These are phyloP conservation scores for Montipora foliosa DNA, from an alignment of 64 coral and sea anemone species.

Conservation along the genomic window DNA sequence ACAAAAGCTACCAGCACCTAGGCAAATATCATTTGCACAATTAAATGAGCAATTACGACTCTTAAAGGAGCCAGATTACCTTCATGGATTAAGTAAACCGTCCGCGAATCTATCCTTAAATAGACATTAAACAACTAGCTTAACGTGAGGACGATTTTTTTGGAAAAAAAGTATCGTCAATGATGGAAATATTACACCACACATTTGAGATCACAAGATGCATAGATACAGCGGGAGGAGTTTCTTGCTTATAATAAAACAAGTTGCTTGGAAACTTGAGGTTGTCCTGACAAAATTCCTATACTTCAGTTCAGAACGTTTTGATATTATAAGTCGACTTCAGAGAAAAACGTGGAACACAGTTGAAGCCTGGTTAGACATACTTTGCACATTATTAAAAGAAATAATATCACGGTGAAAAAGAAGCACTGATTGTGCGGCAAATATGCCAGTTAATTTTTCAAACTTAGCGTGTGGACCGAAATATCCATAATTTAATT, in stretches of 20 bases:
- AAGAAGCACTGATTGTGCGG: too few species aligned
- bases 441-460: too few species aligned
- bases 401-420: too few species aligned
- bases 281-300: slow-evolving; percentile 15
- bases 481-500: background rate
- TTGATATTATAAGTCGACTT: too few species aligned
- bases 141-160: too few species aligned
- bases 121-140: too few species aligned
- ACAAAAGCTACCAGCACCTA: slow-evolving; percentile 40
- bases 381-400: background rate
- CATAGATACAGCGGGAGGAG: too few species aligned
- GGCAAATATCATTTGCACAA: slow-evolving; percentile 33
- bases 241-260: background rate
- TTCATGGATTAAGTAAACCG: background rate
- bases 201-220: background rate
- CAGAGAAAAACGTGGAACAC: background rate
- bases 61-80: background rate
- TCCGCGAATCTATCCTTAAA: background rate
- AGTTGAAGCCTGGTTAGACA: background rate
- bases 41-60: slow-evolving; percentile 36
- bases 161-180: background rate
- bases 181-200: background rate
- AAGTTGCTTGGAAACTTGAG: background rate
- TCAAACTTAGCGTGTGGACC: too few species aligned
- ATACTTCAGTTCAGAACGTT: background rate